phyloP scores from a whole-genome alignment of 37 sponge, comb jelly and placozoan genomes.

The Amphimedon queenslandica region DNA sequence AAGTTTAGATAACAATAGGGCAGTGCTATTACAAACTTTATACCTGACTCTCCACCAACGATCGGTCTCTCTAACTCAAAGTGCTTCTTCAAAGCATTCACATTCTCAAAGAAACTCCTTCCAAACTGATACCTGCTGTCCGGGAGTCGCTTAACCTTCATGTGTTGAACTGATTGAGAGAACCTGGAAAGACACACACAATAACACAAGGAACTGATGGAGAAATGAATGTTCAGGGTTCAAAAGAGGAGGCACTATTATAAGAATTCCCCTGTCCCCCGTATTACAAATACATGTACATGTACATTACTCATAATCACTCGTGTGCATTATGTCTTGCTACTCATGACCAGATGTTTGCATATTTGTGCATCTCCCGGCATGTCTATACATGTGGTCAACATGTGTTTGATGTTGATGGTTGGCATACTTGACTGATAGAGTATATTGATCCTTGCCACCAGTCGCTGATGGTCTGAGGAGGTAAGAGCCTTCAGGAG shows the following conservation, averaged over 20 bases:
- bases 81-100: constrained; percentile 40
- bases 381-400: neutral
- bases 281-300: constrained; percentile 3
- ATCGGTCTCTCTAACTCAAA: constrained; percentile 59
- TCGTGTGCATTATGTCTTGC: too few species aligned
- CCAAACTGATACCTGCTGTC: constrained; percentile 53
- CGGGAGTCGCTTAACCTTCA: constrained; percentile 15
- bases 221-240: neutral
- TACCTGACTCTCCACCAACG: constrained; percentile 58
- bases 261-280: too few species aligned
- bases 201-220: neutral
- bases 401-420: neutral
- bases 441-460: constrained; percentile 5
- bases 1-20: too few species aligned
- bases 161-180: constrained; percentile 65
- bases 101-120: constrained; percentile 34
- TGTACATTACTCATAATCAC: neutral
- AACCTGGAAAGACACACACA: neutral
- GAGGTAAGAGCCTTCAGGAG: constrained; percentile 76
- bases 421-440: constrained; percentile 42
- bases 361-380: too few species aligned
- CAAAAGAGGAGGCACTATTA: too few species aligned
- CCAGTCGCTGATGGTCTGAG: constrained; percentile 42
- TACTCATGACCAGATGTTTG: too few species aligned
- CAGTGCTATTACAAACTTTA: too few species aligned